These are phyloP conservation scores for Myotis davidii DNA, from an alignment of 2,113 vertebrate species.

Conservation along the genomic window DNA sequence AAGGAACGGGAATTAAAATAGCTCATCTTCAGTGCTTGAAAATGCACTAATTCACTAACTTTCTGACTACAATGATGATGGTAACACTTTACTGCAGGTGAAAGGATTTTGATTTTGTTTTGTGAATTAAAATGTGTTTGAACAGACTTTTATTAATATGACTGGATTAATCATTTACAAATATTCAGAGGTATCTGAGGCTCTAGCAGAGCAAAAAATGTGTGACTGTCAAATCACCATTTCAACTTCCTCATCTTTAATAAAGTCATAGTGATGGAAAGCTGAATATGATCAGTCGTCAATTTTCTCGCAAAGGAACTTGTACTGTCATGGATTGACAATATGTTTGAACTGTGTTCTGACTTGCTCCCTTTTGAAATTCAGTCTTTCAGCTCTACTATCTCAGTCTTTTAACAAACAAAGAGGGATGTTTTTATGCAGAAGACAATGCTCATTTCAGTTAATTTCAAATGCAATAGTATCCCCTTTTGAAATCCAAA, in stretches of 20 bases:
- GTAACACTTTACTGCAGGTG: background rate
- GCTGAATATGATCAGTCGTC: slow-evolving; percentile 37
- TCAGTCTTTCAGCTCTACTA: slow-evolving; percentile 33
- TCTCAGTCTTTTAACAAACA: slow-evolving; percentile 26
- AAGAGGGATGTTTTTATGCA: background rate
- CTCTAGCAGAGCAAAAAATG: background rate
- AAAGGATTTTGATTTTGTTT: slow-evolving; percentile 43
- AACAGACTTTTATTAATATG: slow-evolving; percentile 22
- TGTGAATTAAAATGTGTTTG: slow-evolving; percentile 44
- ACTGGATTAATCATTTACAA: slow-evolving; percentile 60
- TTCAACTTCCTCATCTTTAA: slow-evolving; percentile 61
- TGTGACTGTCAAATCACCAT: slow-evolving; percentile 41
- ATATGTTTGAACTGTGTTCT: slow-evolving; percentile 48
- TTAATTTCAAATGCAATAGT: slow-evolving; percentile 55
- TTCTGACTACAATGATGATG: slow-evolving; percentile 18
- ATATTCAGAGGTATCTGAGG: slow-evolving; percentile 44
- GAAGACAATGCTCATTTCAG: background rate
- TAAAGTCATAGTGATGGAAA: slow-evolving; percentile 47
- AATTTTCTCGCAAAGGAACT: slow-evolving; percentile 48
- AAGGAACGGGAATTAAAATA: slow-evolving; percentile 42
- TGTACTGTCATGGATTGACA: slow-evolving; percentile 19
- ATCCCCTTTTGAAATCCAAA: background rate
- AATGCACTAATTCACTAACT: slow-evolving; percentile 1
- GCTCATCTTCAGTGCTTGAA: slow-evolving; percentile 41
- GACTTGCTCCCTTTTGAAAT: slow-evolving; percentile 63